Conservation (phyloP, 1,140 invertebrate species). For the Chrysomallon squamiferum region DNA sequence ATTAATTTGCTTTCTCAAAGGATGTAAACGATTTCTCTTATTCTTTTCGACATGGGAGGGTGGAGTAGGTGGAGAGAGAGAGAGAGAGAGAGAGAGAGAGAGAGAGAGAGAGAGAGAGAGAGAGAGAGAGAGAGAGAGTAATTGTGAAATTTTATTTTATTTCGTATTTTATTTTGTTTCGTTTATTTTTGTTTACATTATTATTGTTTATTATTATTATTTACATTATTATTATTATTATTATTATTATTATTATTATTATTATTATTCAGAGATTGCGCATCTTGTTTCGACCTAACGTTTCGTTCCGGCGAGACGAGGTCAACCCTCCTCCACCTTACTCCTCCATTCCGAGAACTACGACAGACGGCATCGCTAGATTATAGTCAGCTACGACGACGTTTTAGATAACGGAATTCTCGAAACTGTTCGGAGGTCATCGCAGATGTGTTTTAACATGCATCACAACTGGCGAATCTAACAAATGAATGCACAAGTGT, state of each 20-base stretch:
- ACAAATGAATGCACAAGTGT: neutral
- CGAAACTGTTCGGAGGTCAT: neutral
- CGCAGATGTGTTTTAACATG: neutral
- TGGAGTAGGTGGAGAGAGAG: no score
- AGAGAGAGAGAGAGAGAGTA: neutral
- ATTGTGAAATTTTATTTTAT: no score
- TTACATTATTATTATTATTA: neutral
- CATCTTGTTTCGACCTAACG: slow-evolving; percentile 25
- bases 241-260: neutral
- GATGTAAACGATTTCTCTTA: no score
- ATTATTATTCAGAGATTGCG: slow-evolving; percentile 20
- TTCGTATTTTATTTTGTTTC: no score
- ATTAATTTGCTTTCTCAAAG: no score
- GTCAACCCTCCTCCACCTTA: slow-evolving; percentile 13
- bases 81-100: no score
- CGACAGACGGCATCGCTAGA: slow-evolving; percentile 14
- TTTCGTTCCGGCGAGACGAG: neutral
- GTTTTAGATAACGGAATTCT: neutral
- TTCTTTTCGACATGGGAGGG: no score
- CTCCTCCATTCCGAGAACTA: slow-evolving; percentile 16
- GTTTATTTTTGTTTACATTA: neutral
- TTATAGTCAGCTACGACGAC: slow-evolving; percentile 9
- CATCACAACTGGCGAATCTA: neutral
- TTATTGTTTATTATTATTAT: neutral
- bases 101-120: neutral